Percentiles rank a stretch among this genome's conserved stretches.
Conservation (phyloP, 2,888 invertebrate species). For the Hirtodrosophila confusa region DNA sequence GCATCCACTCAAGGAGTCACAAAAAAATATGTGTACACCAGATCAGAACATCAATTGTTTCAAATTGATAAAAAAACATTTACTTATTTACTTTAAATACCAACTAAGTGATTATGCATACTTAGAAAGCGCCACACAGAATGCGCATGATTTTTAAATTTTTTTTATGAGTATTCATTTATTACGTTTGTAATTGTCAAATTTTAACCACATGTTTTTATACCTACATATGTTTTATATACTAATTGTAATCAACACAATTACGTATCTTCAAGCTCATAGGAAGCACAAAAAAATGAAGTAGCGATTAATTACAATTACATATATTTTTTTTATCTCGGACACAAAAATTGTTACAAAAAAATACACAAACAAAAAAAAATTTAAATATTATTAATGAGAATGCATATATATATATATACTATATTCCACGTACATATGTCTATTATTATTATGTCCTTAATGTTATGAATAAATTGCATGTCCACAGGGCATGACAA, state of each 20-base stretch:
- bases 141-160: conserved; percentile 16
- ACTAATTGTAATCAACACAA: conserved; percentile 51
- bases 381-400: conserved; percentile 46
- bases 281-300: conserved; percentile 5
- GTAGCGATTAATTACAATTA: conserved; percentile 35
- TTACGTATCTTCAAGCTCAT: conserved; percentile 16
- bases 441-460: conserved; percentile 7
- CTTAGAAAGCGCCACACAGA: conserved; percentile 12
- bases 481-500: conserved; percentile 50
- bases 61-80: conserved; percentile 30
- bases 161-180: conserved; percentile 37
- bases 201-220: conserved; percentile 48
- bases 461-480: conserved; percentile 61
- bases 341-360: conserved; percentile 57
- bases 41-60: conserved; percentile 20
- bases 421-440: conserved; percentile 39
- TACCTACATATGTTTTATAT: conserved; percentile 55
- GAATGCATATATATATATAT: conserved; percentile 47
- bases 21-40: conserved; percentile 24
- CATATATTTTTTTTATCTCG: conserved; percentile 32
- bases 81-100: conserved; percentile 30
- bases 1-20: conserved; percentile 20
- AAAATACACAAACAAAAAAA: conserved; percentile 39
- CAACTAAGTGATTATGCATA: conserved; percentile 51
- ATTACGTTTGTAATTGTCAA: conserved; percentile 61